phyloP scores from a whole-genome alignment of 2,797 vertebrate genomes.

The Peromyscus aztecus region DNA sequence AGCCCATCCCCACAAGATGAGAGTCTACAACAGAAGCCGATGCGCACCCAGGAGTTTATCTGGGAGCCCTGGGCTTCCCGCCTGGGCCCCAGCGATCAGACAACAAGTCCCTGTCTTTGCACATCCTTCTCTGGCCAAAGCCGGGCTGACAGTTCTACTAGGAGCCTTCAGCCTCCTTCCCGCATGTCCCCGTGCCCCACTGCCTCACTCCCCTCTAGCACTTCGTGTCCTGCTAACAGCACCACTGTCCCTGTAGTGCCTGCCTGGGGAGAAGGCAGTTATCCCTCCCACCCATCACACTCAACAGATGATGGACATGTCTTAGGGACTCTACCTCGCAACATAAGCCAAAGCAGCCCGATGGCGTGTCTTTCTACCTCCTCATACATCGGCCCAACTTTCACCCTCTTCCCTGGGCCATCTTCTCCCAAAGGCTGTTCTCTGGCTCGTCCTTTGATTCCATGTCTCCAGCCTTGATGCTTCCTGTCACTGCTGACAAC shows the following conservation, averaged over 20 bases:
- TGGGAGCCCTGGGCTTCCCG: accelerated
- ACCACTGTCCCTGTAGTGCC: background rate
- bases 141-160: background rate
- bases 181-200: background rate
- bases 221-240: background rate
- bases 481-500: background rate
- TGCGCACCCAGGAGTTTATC: too few relatives aligned
- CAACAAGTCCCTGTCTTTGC: accelerated
- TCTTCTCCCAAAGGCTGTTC: too few relatives aligned
- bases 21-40: accelerated
- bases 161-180: background rate
- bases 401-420: background rate
- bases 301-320: background rate
- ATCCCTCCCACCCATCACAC: background rate
- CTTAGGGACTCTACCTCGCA: background rate
- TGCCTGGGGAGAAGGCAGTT: background rate
- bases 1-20: background rate
- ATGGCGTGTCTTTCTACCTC: background rate
- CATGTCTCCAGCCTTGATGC: background rate
- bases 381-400: background rate
- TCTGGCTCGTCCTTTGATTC: background rate
- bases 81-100: accelerated
- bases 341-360: background rate
- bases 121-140: background rate
- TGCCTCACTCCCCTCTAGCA: background rate